Conservation (phyloP, 2,888 invertebrate species). For the Dryocosmus kuriphilus region DNA sequence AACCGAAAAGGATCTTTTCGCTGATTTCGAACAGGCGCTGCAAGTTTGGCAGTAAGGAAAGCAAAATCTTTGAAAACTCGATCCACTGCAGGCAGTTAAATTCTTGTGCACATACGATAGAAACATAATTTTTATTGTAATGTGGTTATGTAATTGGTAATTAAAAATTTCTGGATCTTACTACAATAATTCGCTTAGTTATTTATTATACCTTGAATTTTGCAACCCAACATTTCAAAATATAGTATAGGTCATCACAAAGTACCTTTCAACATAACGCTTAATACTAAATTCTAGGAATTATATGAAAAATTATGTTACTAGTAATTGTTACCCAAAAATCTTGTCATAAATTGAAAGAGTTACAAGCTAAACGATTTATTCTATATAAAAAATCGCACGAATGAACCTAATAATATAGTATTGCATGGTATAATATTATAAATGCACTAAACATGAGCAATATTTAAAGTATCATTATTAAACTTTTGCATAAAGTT, state of each 20-base stretch:
- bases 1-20: conserved; percentile 89
- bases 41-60: conserved; percentile 71
- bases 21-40: conserved; percentile 91
- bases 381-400: too few species aligned
- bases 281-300: background rate
- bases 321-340: background rate
- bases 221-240: background rate
- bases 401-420: background rate
- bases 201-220: background rate
- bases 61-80: background rate
- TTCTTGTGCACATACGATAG: background rate
- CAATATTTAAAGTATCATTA: background rate
- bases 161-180: background rate
- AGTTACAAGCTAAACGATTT: background rate
- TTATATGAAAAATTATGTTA: background rate
- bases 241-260: background rate
- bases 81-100: conserved; percentile 3
- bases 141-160: background rate
- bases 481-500: background rate
- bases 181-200: background rate
- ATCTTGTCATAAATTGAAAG: background rate
- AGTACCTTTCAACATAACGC: background rate
- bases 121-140: background rate
- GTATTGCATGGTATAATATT: background rate
- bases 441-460: background rate